Conservation (phyloP, 2,797 vertebrate genomes). For the Bufotes viridis region DNA sequence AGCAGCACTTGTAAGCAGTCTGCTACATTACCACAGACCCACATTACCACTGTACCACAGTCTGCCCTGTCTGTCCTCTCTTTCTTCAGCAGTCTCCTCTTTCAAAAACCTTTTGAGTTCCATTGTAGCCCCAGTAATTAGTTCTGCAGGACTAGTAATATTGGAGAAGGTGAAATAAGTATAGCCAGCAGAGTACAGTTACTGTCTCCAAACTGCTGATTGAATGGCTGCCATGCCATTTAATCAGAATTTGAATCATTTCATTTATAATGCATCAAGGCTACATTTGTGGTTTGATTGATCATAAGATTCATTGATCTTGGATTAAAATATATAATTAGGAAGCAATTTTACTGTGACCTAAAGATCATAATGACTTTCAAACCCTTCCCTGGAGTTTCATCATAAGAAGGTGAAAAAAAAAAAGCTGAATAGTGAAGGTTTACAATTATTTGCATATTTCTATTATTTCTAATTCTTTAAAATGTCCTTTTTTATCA, state of each 20-base stretch:
- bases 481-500: not conserved
- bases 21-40: too few relatives aligned
- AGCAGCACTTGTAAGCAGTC: too few relatives aligned
- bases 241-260: conserved; percentile 4
- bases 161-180: not conserved
- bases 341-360: not conserved
- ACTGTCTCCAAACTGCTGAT: not conserved
- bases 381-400: not conserved
- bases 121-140: not conserved
- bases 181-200: not conserved
- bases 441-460: not conserved
- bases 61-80: too few relatives aligned
- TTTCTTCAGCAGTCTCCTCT: too few relatives aligned
- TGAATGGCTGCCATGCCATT: conserved; percentile 2
- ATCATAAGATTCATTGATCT: conserved; percentile 13
- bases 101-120: not conserved
- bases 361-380: not conserved
- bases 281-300: conserved; percentile 12
- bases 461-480: not conserved
- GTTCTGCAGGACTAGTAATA: not conserved
- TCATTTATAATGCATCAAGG: not conserved
- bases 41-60: too few relatives aligned
- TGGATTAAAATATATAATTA: not conserved
- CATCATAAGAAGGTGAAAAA: not conserved
- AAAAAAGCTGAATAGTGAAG: not conserved